phyloP scores from a whole-genome alignment of 2,888 invertebrate species.

The Celastrina argiolus region DNA sequence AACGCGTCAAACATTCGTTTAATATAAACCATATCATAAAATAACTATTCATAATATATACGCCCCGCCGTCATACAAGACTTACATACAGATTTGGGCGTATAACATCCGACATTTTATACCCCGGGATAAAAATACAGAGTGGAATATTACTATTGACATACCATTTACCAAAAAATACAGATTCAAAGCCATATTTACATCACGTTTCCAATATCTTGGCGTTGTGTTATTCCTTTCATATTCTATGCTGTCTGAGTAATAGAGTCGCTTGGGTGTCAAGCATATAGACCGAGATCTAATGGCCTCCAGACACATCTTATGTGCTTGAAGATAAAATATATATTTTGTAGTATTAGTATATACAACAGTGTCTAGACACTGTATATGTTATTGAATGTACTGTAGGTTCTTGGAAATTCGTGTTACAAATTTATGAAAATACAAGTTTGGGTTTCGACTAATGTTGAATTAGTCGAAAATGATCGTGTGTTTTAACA shows the following conservation, averaged over 20 bases:
- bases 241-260: conserved; percentile 61
- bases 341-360: too few relatives aligned
- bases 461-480: too few relatives aligned
- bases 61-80: neutral
- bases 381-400: too few relatives aligned
- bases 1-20: too few relatives aligned
- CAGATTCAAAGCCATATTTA: conserved; percentile 41
- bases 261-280: conserved; percentile 61
- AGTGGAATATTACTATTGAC: neutral
- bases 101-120: neutral
- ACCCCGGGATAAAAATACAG: neutral
- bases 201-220: conserved; percentile 71
- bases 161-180: conserved; percentile 20
- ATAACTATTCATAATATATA: neutral
- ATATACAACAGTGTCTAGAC: too few relatives aligned
- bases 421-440: too few relatives aligned
- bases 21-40: too few relatives aligned
- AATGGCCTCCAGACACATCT: too few relatives aligned
- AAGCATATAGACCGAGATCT: conserved; percentile 66
- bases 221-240: conserved; percentile 60
- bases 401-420: too few relatives aligned
- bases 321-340: too few relatives aligned
- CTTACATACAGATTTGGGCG: neutral
- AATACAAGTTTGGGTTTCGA: too few relatives aligned
- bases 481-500: too few relatives aligned